phyloP scores from a whole-genome alignment of 2,113 vertebrate species.

The Anoplopoma fimbria region DNA sequence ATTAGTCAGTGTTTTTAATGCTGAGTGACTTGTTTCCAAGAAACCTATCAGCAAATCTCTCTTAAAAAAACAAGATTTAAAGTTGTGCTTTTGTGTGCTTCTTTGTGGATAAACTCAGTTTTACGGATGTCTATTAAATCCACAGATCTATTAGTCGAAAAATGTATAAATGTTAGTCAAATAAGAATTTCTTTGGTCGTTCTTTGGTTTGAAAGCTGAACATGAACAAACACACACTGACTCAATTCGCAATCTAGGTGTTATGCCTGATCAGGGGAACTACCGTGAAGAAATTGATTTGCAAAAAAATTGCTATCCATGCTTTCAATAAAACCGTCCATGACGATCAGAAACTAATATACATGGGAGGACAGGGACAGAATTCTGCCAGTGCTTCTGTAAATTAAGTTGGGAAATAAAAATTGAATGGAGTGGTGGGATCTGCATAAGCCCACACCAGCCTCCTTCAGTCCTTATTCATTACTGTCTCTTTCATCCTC shows the following conservation, averaged over 20 bases:
- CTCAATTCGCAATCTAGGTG: conserved; percentile 5
- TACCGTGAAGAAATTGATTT: conserved; percentile 16
- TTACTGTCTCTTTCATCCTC: conserved; percentile 58
- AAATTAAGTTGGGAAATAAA: conserved; percentile 39
- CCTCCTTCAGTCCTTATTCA: conserved; percentile 63
- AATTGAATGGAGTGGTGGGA: conserved; percentile 41
- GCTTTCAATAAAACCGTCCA: background rate
- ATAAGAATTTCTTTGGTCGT: background rate
- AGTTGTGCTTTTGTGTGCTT: background rate
- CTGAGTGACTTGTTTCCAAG: background rate
- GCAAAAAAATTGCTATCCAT: conserved; percentile 9
- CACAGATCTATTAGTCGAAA: background rate
- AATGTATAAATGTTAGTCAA: background rate
- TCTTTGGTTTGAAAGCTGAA: background rate
- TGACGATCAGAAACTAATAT: conserved; percentile 20
- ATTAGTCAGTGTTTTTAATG: background rate
- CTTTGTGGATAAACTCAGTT: background rate
- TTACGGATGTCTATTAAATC: background rate
- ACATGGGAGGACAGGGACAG: conserved; percentile 8
- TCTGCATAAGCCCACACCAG: conserved; percentile 41
- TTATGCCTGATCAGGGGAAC: conserved; percentile 7
- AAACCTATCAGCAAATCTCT: too few species aligned
- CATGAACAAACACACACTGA: conserved; percentile 12
- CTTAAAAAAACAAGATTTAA: background rate
- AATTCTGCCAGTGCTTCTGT: conserved; percentile 18